Conservation (phyloP, 2,113 vertebrate genomes). For the Mixornis gularis region DNA sequence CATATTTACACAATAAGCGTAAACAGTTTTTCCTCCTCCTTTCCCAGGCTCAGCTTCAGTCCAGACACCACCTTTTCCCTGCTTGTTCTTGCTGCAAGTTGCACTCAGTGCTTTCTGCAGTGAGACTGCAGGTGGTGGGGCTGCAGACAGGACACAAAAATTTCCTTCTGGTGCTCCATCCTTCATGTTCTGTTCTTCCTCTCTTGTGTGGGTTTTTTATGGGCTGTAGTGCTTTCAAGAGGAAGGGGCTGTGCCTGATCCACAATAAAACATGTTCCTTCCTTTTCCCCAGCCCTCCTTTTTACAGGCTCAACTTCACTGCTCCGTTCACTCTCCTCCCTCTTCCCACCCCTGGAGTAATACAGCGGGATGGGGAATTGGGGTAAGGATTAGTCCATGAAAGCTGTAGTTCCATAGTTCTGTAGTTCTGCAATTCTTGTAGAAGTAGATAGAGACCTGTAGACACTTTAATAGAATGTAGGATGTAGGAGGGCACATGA, state of each 20-base stretch:
- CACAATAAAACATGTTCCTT: neutral
- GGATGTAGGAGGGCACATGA: neutral
- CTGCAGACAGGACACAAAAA: fast-evolving
- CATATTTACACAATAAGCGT: neutral
- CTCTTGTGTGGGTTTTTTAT: fast-evolving
- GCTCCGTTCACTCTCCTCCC: neutral
- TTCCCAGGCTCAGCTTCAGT: neutral
- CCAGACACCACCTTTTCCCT: neutral
- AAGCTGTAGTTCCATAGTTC: neutral
- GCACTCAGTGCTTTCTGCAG: neutral
- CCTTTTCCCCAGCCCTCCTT: neutral
- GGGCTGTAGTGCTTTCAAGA: neutral
- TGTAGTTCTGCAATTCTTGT: neutral
- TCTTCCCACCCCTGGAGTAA: neutral
- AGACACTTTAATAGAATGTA: neutral
- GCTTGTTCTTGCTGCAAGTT: neutral
- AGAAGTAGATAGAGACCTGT: neutral
- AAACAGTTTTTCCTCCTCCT: neutral
- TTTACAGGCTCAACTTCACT: neutral
- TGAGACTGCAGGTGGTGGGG: neutral
- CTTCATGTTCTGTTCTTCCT: neutral
- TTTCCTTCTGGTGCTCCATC: neutral
- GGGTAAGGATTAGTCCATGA: neutral
- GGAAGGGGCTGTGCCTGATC: neutral
- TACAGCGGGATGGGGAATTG: neutral